Percentiles rank a stretch among this genome's conserved stretches.
These are phyloP conservation scores for Agonum fuliginosum DNA, from an alignment of 2,888 invertebrate genomes.

Conservation along the genomic window DNA sequence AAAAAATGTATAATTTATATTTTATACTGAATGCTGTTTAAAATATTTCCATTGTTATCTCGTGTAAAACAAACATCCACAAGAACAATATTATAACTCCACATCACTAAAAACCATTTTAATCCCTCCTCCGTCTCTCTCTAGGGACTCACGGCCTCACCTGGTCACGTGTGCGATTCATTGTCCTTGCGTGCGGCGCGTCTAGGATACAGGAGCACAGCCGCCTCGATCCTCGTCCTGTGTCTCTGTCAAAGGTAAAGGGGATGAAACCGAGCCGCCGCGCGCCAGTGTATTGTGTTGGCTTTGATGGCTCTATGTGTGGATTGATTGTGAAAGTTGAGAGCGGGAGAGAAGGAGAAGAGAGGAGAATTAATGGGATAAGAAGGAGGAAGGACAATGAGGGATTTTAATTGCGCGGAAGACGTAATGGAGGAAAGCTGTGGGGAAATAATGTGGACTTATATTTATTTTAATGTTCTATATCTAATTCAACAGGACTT, in stretches of 20 bases:
- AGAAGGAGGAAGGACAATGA: background rate
- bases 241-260: background rate
- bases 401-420: background rate
- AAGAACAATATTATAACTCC: too few relatives aligned
- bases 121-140: background rate
- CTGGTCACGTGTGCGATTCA: constrained; percentile 24
- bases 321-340: constrained; percentile 16
- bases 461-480: too few relatives aligned
- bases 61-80: too few relatives aligned
- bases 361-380: background rate
- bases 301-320: background rate
- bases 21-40: too few relatives aligned
- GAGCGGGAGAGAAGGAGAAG: background rate
- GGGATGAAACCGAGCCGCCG: background rate
- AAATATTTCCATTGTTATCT: too few relatives aligned
- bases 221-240: background rate
- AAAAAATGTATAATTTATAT: too few relatives aligned
- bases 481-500: too few relatives aligned
- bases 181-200: background rate
- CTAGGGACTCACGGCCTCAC: background rate
- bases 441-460: too few relatives aligned
- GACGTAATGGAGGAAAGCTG: too few relatives aligned
- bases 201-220: background rate
- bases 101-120: constrained; percentile 2
- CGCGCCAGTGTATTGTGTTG: background rate